These are phyloP conservation scores for Ascidia mentula DNA, from an alignment of 23 tunicate genomes.

Conservation along the genomic window DNA sequence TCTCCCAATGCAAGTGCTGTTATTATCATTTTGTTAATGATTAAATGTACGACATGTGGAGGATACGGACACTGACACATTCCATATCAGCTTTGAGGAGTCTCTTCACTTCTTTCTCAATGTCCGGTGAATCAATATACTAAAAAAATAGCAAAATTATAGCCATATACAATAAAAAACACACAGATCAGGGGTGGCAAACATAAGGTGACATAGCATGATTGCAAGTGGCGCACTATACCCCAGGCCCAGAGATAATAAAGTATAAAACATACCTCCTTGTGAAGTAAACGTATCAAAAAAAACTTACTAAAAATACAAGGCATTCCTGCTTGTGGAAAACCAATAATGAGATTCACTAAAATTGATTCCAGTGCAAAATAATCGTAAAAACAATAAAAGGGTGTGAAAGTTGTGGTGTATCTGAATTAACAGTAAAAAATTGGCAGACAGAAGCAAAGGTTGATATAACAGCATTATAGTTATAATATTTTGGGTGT, in stretches of 20 bases:
- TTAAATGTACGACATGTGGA: not conserved
- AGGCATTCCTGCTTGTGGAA: no score
- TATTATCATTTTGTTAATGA: not conserved
- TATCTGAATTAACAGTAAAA: no score
- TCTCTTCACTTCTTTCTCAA: constrained; percentile 94
- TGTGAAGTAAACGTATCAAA: no score
- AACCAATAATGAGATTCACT: no score
- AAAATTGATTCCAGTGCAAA: no score
- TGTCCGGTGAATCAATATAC: constrained; percentile 92
- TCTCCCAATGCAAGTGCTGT: not conserved
- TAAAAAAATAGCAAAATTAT: not conserved
- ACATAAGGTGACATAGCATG: no score
- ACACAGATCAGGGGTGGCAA: not conserved
- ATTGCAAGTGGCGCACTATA: not conserved
- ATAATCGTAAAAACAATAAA: no score
- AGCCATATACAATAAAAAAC: not conserved
- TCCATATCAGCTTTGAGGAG: constrained; percentile 91
- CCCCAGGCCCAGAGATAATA: not conserved
- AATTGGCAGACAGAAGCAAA: no score
- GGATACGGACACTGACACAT: constrained; percentile 74
- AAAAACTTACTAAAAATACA: no score
- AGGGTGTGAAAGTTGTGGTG: no score
- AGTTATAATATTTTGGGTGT: not conserved
- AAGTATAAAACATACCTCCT: no score
- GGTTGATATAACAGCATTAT: no score